Percentiles rank a stretch among this genome's conserved stretches.
phyloP scores from a whole-genome alignment of 2,797 vertebrate species.

The Lepidocolaptes lacrymiger region DNA sequence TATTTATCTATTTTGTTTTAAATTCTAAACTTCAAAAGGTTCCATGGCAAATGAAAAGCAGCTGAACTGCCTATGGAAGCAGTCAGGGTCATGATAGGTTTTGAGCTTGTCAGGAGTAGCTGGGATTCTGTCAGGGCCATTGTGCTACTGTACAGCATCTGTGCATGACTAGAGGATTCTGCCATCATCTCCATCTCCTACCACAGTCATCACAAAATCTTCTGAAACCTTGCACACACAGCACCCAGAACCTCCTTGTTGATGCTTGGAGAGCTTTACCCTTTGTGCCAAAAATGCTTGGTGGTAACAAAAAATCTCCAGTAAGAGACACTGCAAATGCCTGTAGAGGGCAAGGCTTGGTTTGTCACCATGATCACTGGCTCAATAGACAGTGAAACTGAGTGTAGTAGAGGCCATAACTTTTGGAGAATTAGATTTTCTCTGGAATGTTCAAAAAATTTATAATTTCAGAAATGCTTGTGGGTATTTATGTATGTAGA shows the following conservation, averaged over 20 bases:
- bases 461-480: background rate
- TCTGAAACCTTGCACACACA: background rate
- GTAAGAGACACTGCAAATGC: background rate
- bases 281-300: background rate
- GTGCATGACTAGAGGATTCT: background rate
- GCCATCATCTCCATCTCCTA: background rate
- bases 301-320: rapidly evolving
- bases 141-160: rapidly evolving
- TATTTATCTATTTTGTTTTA: background rate
- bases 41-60: background rate
- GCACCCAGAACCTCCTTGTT: background rate
- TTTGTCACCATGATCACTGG: background rate
- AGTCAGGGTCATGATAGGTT: background rate
- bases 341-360: background rate
- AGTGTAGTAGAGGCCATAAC: background rate
- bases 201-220: background rate
- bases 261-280: background rate
- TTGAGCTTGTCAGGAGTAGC: background rate
- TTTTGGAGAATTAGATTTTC: background rate
- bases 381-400: background rate
- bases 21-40: background rate
- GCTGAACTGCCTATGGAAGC: background rate
- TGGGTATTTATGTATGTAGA: background rate
- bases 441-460: background rate
- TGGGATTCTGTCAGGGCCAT: background rate